Evolutionary conservation across 2,797 vertebrate genomes (phyloP).

Genomic region (Sebastes cheni): DNA sequence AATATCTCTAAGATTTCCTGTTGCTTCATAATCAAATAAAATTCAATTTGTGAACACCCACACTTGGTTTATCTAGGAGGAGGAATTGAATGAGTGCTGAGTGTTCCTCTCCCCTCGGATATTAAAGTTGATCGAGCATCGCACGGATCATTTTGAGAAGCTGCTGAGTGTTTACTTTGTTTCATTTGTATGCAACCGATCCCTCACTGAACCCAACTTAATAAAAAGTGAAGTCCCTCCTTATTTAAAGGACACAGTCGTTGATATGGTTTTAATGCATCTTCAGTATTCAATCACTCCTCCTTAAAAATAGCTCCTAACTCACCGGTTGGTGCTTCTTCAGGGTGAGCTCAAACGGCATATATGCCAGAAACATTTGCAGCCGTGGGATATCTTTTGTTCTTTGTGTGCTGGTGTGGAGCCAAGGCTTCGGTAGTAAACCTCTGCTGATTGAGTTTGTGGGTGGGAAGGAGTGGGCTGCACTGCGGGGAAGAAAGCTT

Average conservation of each 20-base stretch:
- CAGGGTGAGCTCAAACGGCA: neutral
- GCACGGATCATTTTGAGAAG: conserved; percentile 12
- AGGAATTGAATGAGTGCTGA: neutral
- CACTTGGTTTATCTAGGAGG: neutral
- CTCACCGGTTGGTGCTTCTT: neutral
- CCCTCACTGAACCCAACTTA: conserved; percentile 4
- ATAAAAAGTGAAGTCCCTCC: conserved; percentile 30
- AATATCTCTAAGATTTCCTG: conserved; percentile 6
- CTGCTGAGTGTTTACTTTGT: conserved; percentile 31
- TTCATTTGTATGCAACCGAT: neutral
- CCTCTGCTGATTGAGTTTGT: conserved; percentile 40
- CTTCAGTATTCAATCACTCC: neutral
- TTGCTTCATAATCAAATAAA: conserved; percentile 36
- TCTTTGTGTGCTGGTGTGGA: conserved; percentile 44
- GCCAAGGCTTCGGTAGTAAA: conserved; percentile 47
- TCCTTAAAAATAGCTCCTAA: neutral
- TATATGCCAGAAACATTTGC: neutral
- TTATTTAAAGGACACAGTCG: neutral
- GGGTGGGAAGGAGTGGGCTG: conserved; percentile 56
- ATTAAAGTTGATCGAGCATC: neutral
- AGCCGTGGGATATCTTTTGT: conserved; percentile 23
- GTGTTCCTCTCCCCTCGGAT: neutral
- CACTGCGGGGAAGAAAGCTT: conserved; percentile 41
- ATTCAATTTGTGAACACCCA: conserved; percentile 1
- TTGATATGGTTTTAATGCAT: neutral